Evolutionary conservation across 2,888 invertebrate species (phyloP), one percentile per base, ranked within the genome.

Genomic region (Xestia sexstrigata): DNA sequence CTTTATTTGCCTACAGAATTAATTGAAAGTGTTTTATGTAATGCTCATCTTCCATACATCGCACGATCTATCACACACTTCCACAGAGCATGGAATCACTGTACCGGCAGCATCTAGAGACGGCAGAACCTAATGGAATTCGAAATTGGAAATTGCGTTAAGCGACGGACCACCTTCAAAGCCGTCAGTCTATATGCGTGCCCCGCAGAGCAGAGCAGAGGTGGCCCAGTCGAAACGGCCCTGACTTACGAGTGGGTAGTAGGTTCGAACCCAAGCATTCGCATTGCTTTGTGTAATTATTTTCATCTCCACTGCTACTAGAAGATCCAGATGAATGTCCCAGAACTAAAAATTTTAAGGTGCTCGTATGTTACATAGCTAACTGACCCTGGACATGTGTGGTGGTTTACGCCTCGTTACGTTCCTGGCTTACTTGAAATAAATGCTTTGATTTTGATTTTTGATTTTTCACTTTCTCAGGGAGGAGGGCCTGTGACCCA

Each of bases 1-100:
- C 80, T 87, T 75, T 87, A 87, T 89, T 88, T 87, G 87, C 87
- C 67, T 76, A 88, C 78, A 78, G 88, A 88, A 82, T 87, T 87
- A 87, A 87, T 89, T 86, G 85, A 83, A 78, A 76, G 83, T 79
- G 79, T 74, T 85, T 85, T 87, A 85, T 86, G 84, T 85, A 81
- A 70, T 79, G 52, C 78, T 85, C 86, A 79, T 89, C 78, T 78
- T 65, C 76, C 78, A 90, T 74, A 81, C 84, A 83, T 78, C 79
- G 76, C 89, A 89, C 89, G 89, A 89, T 80, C 78, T 81, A 77
- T 74, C 70, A 78, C 78, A 45, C 65, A 39, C 74, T 84, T 86
- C 58, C 84, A 81, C 76, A 83, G 65, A 65, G 42, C 42, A 42
- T 39, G 39, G 63, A 39, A 63, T 8, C 23, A n/a, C 11, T n/a